Evolutionary conservation across 2,888 invertebrate genomes (phyloP).

Genomic region (Dasysyrphus tricinctus): DNA sequence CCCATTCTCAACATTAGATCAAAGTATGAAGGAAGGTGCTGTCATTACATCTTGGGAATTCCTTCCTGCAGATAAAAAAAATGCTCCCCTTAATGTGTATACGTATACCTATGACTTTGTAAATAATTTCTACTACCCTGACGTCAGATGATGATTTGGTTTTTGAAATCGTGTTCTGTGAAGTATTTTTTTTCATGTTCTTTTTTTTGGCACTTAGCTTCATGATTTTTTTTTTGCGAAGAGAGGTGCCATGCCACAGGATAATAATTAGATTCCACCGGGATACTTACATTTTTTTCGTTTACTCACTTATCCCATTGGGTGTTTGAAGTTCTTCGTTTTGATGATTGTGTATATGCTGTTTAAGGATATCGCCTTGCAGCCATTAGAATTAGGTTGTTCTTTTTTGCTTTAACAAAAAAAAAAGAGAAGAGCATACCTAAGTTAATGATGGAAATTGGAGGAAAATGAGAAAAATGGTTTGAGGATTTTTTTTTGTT

Average conservation of each 20-base stretch:
- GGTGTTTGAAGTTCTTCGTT: not conserved
- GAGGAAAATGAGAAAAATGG: not conserved
- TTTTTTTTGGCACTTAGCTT: constrained; percentile 2
- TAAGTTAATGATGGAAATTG: not conserved
- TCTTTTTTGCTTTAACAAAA: not conserved
- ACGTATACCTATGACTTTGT: not conserved
- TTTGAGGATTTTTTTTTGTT: not conserved
- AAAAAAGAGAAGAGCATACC: not conserved
- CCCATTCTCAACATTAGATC: constrained; percentile 2
- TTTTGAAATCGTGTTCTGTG: not conserved
- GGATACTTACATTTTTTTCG: constrained; percentile 49
- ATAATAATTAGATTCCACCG: constrained; percentile 56
- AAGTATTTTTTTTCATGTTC: not conserved
- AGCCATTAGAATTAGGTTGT: constrained; percentile 17
- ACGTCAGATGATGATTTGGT: not conserved
- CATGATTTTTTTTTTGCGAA: not conserved
- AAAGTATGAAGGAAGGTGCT: not conserved
- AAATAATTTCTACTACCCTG: constrained; percentile 1
- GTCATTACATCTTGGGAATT: constrained; percentile 20
- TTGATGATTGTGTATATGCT: not conserved
- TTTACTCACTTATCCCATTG: constrained; percentile 36
- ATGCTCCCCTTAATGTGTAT: not conserved
- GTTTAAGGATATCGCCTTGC: constrained; percentile 8
- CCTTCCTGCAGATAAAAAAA: constrained; percentile 14
- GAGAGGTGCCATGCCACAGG: constrained; percentile 29